Conservation (phyloP, 2,113 vertebrate species). For the Hippocampus comes region DNA sequence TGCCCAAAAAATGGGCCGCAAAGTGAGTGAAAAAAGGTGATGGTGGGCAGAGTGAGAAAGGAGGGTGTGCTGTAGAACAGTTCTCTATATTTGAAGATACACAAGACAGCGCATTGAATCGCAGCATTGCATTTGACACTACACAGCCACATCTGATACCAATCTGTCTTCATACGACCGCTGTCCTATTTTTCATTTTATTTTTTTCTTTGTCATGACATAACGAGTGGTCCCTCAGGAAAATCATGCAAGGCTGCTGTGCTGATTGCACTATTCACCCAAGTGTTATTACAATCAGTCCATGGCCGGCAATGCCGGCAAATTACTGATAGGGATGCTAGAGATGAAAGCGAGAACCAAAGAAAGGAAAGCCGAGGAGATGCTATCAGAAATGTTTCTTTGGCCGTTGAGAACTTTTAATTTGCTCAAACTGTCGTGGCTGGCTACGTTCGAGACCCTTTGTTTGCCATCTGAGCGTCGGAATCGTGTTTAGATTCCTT, state of each 20-base stretch:
- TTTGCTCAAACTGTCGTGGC: constrained; percentile 54
- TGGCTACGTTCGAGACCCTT: constrained; percentile 41
- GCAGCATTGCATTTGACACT: constrained; percentile 31
- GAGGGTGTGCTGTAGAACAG: too few species aligned
- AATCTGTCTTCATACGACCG: constrained; percentile 25
- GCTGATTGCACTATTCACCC: constrained; percentile 65
- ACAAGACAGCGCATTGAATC: constrained; percentile 25
- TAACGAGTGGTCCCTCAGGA: constrained; percentile 38
- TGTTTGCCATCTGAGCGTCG: constrained; percentile 51
- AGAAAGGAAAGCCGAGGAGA: constrained; percentile 46
- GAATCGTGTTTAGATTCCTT: constrained; percentile 44
- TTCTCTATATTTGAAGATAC: too few species aligned
- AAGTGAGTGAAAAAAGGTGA: too few species aligned
- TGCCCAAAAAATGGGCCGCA: too few species aligned
- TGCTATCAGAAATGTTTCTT: constrained; percentile 42
- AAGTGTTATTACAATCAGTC: constrained; percentile 65
- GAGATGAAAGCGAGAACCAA: constrained; percentile 33
- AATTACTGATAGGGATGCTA: constrained; percentile 56
- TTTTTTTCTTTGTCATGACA: constrained; percentile 46
- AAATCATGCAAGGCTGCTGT: constrained; percentile 39
- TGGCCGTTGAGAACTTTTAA: constrained; percentile 62
- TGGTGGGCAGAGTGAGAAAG: too few species aligned
- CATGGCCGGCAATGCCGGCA: constrained; percentile 51
- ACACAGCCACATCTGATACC: constrained; percentile 36
- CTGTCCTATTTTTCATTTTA: background rate